Conservation (phyloP, 2,888 invertebrate species). For the Cephonodes hylas region DNA sequence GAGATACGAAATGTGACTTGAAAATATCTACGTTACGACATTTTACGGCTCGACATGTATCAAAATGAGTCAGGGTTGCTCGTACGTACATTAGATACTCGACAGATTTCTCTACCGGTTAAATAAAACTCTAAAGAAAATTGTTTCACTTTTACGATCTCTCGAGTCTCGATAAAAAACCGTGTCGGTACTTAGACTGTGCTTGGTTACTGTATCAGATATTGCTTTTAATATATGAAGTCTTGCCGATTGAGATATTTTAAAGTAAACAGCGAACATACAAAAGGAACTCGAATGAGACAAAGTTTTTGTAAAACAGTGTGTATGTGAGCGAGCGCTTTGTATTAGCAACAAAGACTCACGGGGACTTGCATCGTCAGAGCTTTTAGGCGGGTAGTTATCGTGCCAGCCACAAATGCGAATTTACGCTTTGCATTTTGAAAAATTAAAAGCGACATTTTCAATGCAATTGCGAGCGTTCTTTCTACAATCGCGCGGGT, state of each 20-base stretch:
- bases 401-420: constrained; percentile 68
- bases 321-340: constrained; percentile 63
- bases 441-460: constrained; percentile 78
- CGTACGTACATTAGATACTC: neutral
- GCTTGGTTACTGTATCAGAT: neutral
- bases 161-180: too few relatives aligned
- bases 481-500: constrained; percentile 68
- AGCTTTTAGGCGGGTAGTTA: constrained; percentile 75
- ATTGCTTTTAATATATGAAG: neutral
- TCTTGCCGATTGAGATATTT: neutral
- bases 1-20: too few relatives aligned
- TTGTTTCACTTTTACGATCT: neutral
- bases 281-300: constrained; percentile 30
- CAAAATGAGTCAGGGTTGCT: neutral
- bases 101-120: neutral
- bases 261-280: neutral
- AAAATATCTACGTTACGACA: too few relatives aligned
- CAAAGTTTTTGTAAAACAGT: constrained; percentile 64
- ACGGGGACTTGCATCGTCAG: constrained; percentile 56
- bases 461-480: constrained; percentile 73
- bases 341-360: constrained; percentile 71
- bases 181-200: neutral
- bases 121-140: neutral
- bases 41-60: neutral
- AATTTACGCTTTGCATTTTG: constrained; percentile 76